These are phyloP conservation scores for Lethrus apterus DNA, from an alignment of 1,140 invertebrate species.

Conservation along the genomic window DNA sequence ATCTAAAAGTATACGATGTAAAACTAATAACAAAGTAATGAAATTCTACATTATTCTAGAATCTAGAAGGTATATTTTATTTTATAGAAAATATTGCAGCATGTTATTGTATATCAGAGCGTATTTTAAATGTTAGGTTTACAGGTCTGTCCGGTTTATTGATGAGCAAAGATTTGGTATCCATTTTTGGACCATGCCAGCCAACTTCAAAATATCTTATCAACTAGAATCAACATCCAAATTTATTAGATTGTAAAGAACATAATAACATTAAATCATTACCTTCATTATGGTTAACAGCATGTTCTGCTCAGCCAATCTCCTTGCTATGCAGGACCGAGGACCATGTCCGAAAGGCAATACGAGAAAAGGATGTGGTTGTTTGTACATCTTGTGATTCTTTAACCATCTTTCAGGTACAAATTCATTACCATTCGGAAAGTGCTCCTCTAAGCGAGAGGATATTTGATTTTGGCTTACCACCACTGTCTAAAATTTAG, in stretches of 20 bases:
- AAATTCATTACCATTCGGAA: constrained; percentile 59
- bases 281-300: constrained; percentile 63
- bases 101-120: constrained; percentile 8
- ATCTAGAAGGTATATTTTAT: too few relatives aligned
- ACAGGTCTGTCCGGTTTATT: constrained; percentile 72
- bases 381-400: constrained; percentile 42
- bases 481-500: constrained; percentile 65
- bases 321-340: constrained; percentile 76
- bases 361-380: constrained; percentile 66
- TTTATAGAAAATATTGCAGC: too few relatives aligned
- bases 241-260: not conserved
- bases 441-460: constrained; percentile 63
- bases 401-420: constrained; percentile 72
- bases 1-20: too few relatives aligned
- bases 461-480: constrained; percentile 83
- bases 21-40: too few relatives aligned
- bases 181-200: constrained; percentile 59
- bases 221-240: constrained; percentile 50
- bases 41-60: too few relatives aligned
- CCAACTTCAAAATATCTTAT: constrained; percentile 56
- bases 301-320: constrained; percentile 85
- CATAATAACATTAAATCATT: constrained; percentile 9
- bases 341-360: constrained; percentile 87
- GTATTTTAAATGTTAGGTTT: constrained; percentile 47
- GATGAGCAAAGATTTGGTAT: constrained; percentile 61